A percentile compares a stretch with the other conserved stretches of the same genome.
These are phyloP conservation scores for Monochamus alternatus DNA, from an alignment of 2,888 invertebrate species.

Conservation along the genomic window DNA sequence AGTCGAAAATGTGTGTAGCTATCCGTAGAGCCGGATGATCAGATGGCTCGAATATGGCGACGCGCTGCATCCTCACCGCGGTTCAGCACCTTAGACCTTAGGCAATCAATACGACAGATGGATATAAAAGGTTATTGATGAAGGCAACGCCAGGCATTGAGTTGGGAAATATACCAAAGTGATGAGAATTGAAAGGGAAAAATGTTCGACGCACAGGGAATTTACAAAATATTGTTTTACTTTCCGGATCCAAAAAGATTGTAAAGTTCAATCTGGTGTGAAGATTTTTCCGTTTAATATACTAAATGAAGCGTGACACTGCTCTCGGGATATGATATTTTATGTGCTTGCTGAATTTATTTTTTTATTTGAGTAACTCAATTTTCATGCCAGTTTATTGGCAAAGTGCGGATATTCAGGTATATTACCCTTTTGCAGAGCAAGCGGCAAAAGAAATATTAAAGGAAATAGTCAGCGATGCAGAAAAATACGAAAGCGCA, in stretches of 20 bases:
- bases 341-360: conserved; percentile 26
- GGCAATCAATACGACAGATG: conserved; percentile 63
- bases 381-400: conserved; percentile 17
- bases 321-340: conserved; percentile 21
- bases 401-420: conserved; percentile 13
- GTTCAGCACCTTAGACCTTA: conserved; percentile 56
- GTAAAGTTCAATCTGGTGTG: conserved; percentile 19
- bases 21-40: conserved; percentile 27
- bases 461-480: too few relatives aligned
- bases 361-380: conserved; percentile 28
- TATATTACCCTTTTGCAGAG: neutral
- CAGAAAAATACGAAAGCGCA: too few relatives aligned
- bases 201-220: conserved; percentile 49
- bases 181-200: conserved; percentile 45
- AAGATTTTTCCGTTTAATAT: conserved; percentile 34
- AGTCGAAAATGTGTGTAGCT: conserved; percentile 18
- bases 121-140: conserved; percentile 63
- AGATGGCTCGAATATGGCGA: conserved; percentile 25
- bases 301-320: conserved; percentile 15
- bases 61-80: conserved; percentile 24
- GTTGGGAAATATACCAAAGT: conserved; percentile 51
- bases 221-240: conserved; percentile 50
- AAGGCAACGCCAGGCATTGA: conserved; percentile 54
- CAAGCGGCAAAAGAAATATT: too few relatives aligned
- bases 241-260: conserved; percentile 21